Base-by-base conservation (phyloP, 2,888 invertebrate species). In the Thymelicus sylvestris region DNA sequence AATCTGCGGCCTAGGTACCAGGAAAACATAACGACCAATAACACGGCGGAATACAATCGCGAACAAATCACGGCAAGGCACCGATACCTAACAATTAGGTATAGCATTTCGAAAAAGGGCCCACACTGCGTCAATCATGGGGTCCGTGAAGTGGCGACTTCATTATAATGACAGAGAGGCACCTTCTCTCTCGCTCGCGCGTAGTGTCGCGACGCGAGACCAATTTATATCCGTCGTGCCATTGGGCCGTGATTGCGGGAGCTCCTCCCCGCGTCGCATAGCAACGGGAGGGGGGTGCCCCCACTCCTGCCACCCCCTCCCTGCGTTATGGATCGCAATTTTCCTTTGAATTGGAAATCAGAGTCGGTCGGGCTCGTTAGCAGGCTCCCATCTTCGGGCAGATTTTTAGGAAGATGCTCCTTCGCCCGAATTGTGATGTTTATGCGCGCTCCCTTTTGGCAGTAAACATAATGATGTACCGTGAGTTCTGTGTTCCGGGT, bases 251-350 rank as follows among this genome's bases (percentile, higher is more conserved):
- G 94, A 94, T 94, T 94, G 91, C 89, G 85, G 93, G 88, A 92
- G 87, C 94, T 94, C 94, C 95, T 94, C 95, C 95, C 95, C 93
- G 94, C 95, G 95, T 95, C 93, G 90, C 95, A 90, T 95, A 93
- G 94, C 94, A 92, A 95, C 95, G 93, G 88, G 86, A 89, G 91
- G 92, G 90, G 93, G 89, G 86, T 84, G 75, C 77, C 74, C 82
- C 86, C 85, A 81, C 82, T 81, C 78, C 77, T 73, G 67, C 76
- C 77, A 79, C 77, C 83, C 84, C 79, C 86, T 84, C 80, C 87
- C 88, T 88, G 85, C 87, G 89, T 91, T 91, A 91, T 91, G 90
- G 92, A 94, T 93, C 92, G 94, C 94, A 94, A 94, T 94, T 94
- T 94, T 93, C 93, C 93, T 93, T 93, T 93, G 94, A 94, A 94